A percentile compares a stretch with the other conserved stretches of the same genome.
These are phyloP conservation scores for Branchinecta sandiegonensis DNA, from an alignment of 2,888 invertebrate genomes.

Conservation along the genomic window DNA sequence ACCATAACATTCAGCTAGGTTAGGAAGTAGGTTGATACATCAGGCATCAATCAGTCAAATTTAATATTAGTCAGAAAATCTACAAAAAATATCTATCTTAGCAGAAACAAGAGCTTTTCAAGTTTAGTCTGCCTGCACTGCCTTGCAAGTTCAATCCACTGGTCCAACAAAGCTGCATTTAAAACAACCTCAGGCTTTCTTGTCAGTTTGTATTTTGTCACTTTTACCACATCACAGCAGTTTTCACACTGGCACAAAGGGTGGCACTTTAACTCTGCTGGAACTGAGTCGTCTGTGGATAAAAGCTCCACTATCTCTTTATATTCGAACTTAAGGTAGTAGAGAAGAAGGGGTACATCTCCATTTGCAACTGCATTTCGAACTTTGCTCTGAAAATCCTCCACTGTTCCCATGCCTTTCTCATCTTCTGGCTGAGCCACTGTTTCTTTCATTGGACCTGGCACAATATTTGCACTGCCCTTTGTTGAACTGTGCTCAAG, in stretches of 20 bases:
- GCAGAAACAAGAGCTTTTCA: not conserved
- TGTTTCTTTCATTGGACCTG: no score
- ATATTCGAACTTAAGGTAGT: not conserved
- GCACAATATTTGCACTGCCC: no score
- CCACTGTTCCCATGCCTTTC: not conserved
- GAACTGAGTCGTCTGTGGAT: not conserved
- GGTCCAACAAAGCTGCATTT: not conserved
- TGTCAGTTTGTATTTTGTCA: not conserved
- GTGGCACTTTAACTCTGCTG: not conserved
- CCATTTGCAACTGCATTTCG: not conserved
- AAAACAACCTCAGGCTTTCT: not conserved
- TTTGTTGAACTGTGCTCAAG: no score
- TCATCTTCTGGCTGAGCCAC: no score
- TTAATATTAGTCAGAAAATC: no score
- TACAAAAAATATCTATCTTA: not conserved
- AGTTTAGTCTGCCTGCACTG: not conserved
- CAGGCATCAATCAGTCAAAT: no score
- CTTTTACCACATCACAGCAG: not conserved
- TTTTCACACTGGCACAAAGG: constrained; percentile 1
- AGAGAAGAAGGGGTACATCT: not conserved
- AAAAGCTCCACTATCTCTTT: not conserved
- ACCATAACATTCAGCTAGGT: no score
- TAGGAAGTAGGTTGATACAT: no score
- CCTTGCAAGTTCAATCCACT: not conserved
- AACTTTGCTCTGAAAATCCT: not conserved